phyloP scores from a whole-genome alignment of 2,888 invertebrate genomes.

The Geophilus truncorum region DNA sequence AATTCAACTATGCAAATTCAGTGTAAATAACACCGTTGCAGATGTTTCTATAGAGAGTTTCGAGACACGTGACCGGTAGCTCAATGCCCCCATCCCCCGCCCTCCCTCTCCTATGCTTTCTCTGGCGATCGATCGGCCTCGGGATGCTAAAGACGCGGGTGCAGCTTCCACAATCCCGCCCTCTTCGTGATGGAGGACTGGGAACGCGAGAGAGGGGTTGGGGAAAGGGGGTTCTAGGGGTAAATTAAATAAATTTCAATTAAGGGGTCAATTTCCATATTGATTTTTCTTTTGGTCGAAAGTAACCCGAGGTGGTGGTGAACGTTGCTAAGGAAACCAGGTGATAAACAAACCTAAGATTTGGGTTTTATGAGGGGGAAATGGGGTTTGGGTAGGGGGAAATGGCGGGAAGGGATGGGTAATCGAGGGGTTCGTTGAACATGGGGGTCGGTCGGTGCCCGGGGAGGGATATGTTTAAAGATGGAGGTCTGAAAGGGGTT shows the following conservation, averaged over 20 bases:
- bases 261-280: too few relatives aligned
- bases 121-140: background rate
- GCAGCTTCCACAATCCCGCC: background rate
- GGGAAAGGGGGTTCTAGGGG: background rate
- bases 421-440: background rate
- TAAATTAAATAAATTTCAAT: too few relatives aligned
- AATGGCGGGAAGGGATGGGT: background rate
- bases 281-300: background rate
- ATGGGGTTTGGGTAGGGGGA: background rate
- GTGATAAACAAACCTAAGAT: background rate
- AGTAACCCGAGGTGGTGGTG: background rate
- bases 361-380: background rate
- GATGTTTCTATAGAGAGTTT: background rate
- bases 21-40: background rate
- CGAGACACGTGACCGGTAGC: background rate
- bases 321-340: background rate
- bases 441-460: background rate
- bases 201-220: background rate
- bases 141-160: slow-evolving; percentile 14
- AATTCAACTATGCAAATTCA: background rate
- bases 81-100: background rate
- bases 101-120: background rate
- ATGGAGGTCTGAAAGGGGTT: background rate
- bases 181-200: background rate
- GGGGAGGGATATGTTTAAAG: background rate